phyloP scores from a whole-genome alignment of 2,113 vertebrate species.

The Lophius piscatorius region DNA sequence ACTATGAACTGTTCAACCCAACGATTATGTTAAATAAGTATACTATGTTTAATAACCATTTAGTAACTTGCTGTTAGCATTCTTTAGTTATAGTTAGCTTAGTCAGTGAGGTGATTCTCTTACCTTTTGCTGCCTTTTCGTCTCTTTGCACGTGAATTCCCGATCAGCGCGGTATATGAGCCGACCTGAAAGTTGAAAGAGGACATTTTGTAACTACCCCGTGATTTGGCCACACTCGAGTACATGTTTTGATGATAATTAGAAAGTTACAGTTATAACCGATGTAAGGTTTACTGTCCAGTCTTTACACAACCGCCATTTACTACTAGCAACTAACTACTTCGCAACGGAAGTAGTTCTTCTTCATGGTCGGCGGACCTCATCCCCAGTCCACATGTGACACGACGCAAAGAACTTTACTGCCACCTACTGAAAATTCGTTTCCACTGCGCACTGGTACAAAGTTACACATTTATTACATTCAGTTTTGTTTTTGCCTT shows the following conservation, averaged over 20 bases:
- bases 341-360: constrained; percentile 53
- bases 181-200: constrained; percentile 81
- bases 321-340: constrained; percentile 40
- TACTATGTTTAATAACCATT: too few species aligned
- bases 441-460: not conserved
- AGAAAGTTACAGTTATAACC: constrained; percentile 78
- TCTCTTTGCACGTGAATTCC: constrained; percentile 18
- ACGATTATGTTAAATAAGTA: not conserved
- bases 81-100: not conserved
- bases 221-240: constrained; percentile 57
- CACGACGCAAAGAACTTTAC: not conserved
- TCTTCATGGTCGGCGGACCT: constrained; percentile 48
- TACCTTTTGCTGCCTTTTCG: constrained; percentile 56
- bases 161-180: constrained; percentile 36
- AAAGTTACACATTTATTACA: too few species aligned
- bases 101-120: not conserved
- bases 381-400: not conserved
- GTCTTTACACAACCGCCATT: constrained; percentile 74
- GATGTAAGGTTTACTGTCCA: constrained; percentile 72
- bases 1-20: not conserved
- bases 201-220: constrained; percentile 73
- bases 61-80: too few species aligned
- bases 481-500: too few species aligned
- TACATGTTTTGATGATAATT: constrained; percentile 75
- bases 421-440: constrained; percentile 15